These are phyloP conservation scores for Ceratotherium simum DNA, from an alignment of 2,113 vertebrate species.

Conservation along the genomic window DNA sequence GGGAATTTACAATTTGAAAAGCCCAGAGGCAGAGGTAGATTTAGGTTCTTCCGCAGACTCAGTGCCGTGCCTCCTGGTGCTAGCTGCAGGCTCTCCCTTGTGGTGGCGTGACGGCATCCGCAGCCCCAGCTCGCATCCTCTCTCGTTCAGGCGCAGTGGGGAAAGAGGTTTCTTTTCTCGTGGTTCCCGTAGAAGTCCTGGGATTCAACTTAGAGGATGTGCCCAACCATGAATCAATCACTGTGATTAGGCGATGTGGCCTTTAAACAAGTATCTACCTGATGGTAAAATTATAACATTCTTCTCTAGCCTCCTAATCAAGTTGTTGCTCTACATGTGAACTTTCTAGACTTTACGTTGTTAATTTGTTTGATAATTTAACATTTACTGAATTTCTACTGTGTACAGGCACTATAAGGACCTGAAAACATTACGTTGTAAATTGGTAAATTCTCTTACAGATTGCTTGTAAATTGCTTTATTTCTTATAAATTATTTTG, in stretches of 20 bases:
- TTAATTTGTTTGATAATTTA: not conserved
- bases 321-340: not conserved
- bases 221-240: not conserved
- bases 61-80: not conserved
- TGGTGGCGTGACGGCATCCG: too few relatives aligned
- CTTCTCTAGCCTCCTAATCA: not conserved
- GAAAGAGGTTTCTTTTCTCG: not conserved
- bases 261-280: not conserved
- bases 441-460: not conserved
- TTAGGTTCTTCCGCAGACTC: not conserved
- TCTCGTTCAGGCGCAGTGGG: not conserved
- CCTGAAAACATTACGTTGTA: not conserved
- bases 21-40: not conserved
- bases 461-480: not conserved
- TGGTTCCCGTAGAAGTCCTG: not conserved
- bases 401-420: not conserved
- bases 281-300: not conserved
- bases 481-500: constrained; percentile 21
- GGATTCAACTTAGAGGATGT: not conserved
- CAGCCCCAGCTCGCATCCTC: not conserved
- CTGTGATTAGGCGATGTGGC: not conserved
- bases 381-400: not conserved
- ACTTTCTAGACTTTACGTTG: not conserved
- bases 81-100: not conserved
- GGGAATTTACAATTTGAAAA: not conserved